Percentiles rank a stretch among this genome's conserved stretches.
These are phyloP conservation scores for Neoscelio sp. DNA, from an alignment of 2,888 invertebrate genomes.

Conservation along the genomic window DNA sequence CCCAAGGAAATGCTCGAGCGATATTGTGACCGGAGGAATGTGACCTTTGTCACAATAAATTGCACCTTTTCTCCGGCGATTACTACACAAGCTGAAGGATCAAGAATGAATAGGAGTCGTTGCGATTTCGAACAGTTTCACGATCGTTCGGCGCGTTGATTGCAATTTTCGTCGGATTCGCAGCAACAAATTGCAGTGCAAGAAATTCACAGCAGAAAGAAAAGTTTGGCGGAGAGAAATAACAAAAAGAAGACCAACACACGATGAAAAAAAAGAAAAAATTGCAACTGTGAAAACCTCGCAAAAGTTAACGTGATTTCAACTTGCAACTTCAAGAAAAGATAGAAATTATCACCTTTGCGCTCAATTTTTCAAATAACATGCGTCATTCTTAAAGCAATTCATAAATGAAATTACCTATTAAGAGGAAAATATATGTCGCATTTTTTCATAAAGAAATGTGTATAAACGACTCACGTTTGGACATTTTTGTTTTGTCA, in stretches of 20 bases:
- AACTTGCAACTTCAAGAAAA: background rate
- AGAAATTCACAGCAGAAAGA: conserved; percentile 36
- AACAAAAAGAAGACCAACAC: background rate
- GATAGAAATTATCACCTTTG: background rate
- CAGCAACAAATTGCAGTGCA: conserved; percentile 59
- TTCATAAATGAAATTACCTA: too few relatives aligned
- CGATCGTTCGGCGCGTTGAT: conserved; percentile 53
- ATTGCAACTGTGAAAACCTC: background rate
- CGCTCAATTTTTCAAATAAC: background rate
- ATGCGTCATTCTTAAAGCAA: too few relatives aligned
- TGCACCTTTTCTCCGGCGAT: conserved; percentile 72
- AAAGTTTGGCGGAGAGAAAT: conserved; percentile 51
- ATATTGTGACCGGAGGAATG: conserved; percentile 68
- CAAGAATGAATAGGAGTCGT: conserved; percentile 59
- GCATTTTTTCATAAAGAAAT: too few relatives aligned
- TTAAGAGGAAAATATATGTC: too few relatives aligned
- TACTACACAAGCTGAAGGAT: conserved; percentile 58
- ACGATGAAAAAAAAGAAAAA: background rate
- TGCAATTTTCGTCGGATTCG: conserved; percentile 65
- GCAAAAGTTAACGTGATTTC: conserved; percentile 3
- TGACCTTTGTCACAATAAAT: conserved; percentile 77
- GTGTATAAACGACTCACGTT: too few relatives aligned
- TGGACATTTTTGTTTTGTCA: too few relatives aligned
- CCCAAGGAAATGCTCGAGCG: conserved; percentile 52
- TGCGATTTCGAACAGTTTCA: conserved; percentile 54